Evolutionary conservation across 2,113 vertebrate species (phyloP).

Genomic region (Hirundichthys speculiger): DNA sequence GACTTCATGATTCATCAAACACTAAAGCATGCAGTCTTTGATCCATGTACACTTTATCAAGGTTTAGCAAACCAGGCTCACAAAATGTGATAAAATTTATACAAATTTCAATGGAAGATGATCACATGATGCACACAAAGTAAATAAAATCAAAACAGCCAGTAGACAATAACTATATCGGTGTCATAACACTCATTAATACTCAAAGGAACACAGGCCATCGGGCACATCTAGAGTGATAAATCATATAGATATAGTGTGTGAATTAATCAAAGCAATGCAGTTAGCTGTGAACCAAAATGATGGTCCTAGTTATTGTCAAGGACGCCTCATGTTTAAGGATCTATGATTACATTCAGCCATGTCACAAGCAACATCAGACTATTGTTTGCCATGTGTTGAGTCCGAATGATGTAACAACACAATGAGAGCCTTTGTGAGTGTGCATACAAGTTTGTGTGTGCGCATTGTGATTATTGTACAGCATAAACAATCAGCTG

Average conservation of each 20-base stretch:
- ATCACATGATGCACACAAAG: conserved; percentile 18
- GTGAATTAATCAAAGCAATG: conserved; percentile 33
- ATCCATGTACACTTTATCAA: too few relatives aligned
- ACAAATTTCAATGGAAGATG: conserved; percentile 9
- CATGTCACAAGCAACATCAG: conserved; percentile 25
- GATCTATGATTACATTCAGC: conserved; percentile 53
- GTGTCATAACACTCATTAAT: conserved; percentile 34
- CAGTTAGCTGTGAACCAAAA: conserved; percentile 33
- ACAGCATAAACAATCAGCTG: conserved; percentile 53
- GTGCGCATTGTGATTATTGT: conserved; percentile 10
- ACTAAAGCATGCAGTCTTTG: conserved; percentile 36
- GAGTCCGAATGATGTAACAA: conserved; percentile 40
- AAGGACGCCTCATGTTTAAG: conserved; percentile 29
- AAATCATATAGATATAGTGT: conserved; percentile 30
- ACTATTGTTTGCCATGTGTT: conserved; percentile 53
- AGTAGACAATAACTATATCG: conserved; percentile 15
- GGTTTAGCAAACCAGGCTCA: conserved; percentile 49
- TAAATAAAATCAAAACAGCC: conserved; percentile 13
- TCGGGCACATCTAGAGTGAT: conserved; percentile 14
- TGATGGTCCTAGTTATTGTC: conserved; percentile 51
- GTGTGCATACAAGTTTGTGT: conserved; percentile 24
- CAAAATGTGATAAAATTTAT: not conserved
- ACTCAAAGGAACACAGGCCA: conserved; percentile 34
- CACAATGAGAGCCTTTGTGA: conserved; percentile 28
- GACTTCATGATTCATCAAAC: conserved; percentile 57